A percentile compares a stretch with the other conserved stretches of the same genome.
phyloP scores from a whole-genome alignment of 1,140 invertebrate genomes.

The Drosophila sucinea region DNA sequence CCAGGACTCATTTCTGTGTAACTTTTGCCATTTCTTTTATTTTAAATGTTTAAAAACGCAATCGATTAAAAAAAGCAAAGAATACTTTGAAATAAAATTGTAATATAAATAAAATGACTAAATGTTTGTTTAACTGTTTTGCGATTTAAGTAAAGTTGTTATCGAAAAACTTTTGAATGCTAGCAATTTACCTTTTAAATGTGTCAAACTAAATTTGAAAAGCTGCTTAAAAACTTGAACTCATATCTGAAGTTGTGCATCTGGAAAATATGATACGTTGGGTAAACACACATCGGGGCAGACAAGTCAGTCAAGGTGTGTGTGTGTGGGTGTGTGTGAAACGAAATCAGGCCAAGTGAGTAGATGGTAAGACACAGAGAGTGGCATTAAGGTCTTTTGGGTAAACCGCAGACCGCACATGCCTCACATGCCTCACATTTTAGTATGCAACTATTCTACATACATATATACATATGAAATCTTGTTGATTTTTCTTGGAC shows the following conservation, averaged over 20 bases:
- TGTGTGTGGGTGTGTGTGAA: neutral
- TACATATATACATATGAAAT: neutral
- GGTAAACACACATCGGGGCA: slow-evolving; percentile 1
- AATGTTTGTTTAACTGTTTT: neutral
- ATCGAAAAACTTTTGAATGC: slow-evolving; percentile 3
- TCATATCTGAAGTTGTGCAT: slow-evolving; percentile 7
- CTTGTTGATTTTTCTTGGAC: slow-evolving; percentile 12
- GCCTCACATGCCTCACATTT: neutral
- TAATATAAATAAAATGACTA: neutral
- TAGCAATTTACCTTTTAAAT: slow-evolving; percentile 11
- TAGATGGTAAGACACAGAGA: neutral
- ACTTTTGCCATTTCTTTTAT: too few species aligned
- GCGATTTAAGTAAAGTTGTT: neutral
- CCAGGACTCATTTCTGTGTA: too few species aligned
- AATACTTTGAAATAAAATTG: neutral
- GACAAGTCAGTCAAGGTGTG: slow-evolving; percentile 1
- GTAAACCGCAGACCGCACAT: slow-evolving; percentile 3
- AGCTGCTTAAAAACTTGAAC: slow-evolving; percentile 19
- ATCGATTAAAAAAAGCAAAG: too few species aligned
- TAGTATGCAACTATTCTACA: slow-evolving; percentile 6
- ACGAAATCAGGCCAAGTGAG: slow-evolving; percentile 18
- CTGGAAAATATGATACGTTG: slow-evolving; percentile 14
- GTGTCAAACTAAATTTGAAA: slow-evolving; percentile 20
- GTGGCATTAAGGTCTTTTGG: neutral
- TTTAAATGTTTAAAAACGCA: too few species aligned